Evolutionary conservation across 2,888 invertebrate species (phyloP).

Genomic region (Aphidoletes aphidimyza): DNA sequence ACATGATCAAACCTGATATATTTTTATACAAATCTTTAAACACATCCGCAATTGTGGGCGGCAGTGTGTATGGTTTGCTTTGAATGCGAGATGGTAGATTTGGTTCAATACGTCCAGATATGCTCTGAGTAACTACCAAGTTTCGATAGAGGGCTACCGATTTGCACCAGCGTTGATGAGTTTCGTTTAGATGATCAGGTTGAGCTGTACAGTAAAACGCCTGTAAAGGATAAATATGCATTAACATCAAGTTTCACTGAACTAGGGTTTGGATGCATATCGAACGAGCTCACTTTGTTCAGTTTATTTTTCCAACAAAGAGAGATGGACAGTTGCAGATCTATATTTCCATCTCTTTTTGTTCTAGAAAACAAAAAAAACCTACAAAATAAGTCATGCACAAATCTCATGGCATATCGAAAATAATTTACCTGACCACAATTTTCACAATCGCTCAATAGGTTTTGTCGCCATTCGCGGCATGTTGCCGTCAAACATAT

Average conservation of each 20-base stretch:
- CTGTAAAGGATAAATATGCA: constrained; percentile 61
- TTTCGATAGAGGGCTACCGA: constrained; percentile 72
- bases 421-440: constrained; percentile 69
- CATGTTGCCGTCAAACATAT: constrained; percentile 71
- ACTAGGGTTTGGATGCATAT: no score
- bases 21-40: constrained; percentile 57
- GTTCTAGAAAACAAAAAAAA: no score
- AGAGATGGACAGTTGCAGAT: no score
- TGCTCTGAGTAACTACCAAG: constrained; percentile 71
- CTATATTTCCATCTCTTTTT: no score
- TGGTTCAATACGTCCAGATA: constrained; percentile 71
- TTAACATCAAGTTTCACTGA: no score
- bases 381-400: no score
- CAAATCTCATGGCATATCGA: no score
- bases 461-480: constrained; percentile 69
- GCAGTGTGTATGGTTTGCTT: constrained; percentile 56
- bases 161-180: constrained; percentile 73
- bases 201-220: constrained; percentile 70
- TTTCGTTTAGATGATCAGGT: constrained; percentile 68
- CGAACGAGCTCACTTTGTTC: no score
- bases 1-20: constrained; percentile 53
- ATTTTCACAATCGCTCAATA: constrained; percentile 68
- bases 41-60: constrained; percentile 56
- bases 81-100: constrained; percentile 69
- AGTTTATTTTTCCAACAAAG: no score